Evolutionary conservation across 2,888 invertebrate genomes (phyloP), one percentile per base, ranked within the genome.

Genomic region (Erynnis tages): DNA sequence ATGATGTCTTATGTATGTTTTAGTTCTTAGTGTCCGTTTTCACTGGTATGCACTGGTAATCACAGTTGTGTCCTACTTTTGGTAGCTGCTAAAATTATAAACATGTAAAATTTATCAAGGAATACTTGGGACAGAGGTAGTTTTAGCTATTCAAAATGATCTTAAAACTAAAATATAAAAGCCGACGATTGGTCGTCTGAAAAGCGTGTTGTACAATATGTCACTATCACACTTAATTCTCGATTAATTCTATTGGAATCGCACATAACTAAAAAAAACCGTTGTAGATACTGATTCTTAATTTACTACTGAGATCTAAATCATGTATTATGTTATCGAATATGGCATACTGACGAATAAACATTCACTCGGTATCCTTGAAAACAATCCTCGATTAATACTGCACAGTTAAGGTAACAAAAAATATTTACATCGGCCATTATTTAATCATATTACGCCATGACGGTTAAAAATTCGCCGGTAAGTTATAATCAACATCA

Each of bases 241-340:
- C 47, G 54, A 30, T 55, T 35, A 53, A 56, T 49, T 49, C 54
- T 50, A 52, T 37, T 53, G 32, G 10, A 56, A 55, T 57, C 38
- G 16, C 37, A 46, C 53, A 54, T 50, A 55, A 56, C 55, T 58
- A 43, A 58, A 54, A 56, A 57, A 65, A 61, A 56, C 57, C 38
- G 54, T 32, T 60, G 64, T 66, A 66, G 67, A 71, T 68, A 62
- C 66, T 71, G 71, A 62, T 70, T 72, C 82, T 82, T 82, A 82
- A 59, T 61, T 67, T 68, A 61, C 79, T 86, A 86, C 71, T 84
- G 86, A 86, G 86, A 86, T 86, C 86, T 82, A 73, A 69, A 74
- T 71, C 16, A 17, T 21, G 17, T 23, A 17, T 77, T 76, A 77
- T 68, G 59, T 76, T 67, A 63, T 52, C 59, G 66, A 69, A 71